phyloP scores from a whole-genome alignment of 92 coral and sea anemone species.

The Porites divaricata region DNA sequence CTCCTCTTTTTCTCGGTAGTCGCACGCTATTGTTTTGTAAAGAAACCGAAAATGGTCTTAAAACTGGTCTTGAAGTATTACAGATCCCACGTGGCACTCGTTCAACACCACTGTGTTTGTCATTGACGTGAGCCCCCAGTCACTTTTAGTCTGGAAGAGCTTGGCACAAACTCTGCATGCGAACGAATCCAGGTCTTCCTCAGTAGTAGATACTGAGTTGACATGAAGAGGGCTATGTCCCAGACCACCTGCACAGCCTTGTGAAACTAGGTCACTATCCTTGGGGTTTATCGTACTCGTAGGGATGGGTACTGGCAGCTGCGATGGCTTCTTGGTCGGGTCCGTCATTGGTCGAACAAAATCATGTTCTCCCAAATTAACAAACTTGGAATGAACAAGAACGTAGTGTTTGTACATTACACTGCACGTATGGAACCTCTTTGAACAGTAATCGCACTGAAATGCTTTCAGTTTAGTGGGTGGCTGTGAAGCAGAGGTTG shows the following conservation, averaged over 20 bases:
- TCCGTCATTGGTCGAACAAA: neutral
- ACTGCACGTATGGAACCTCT: constrained; percentile 3
- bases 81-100: neutral
- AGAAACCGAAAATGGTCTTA: constrained; percentile 11
- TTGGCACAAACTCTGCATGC: neutral
- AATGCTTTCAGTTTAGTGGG: neutral
- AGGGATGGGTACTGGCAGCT: neutral
- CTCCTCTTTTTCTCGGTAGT: neutral
- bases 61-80: constrained; percentile 3
- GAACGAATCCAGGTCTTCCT: neutral
- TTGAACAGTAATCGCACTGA: constrained; percentile 17
- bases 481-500: neutral
- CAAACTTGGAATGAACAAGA: constrained; percentile 16
- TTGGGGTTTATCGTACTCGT: too few relatives aligned
- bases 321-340: neutral
- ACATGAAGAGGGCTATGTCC: neutral
- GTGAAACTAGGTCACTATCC: neutral
- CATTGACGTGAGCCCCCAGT: neutral
- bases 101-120: neutral
- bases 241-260: neutral
- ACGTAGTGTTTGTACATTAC: constrained; percentile 12
- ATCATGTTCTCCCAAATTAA: neutral
- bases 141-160: neutral
- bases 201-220: neutral
- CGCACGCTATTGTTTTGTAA: constrained; percentile 2